These are phyloP conservation scores for Copsychus sechellarum DNA, from an alignment of 2,113 vertebrate genomes.

Conservation along the genomic window DNA sequence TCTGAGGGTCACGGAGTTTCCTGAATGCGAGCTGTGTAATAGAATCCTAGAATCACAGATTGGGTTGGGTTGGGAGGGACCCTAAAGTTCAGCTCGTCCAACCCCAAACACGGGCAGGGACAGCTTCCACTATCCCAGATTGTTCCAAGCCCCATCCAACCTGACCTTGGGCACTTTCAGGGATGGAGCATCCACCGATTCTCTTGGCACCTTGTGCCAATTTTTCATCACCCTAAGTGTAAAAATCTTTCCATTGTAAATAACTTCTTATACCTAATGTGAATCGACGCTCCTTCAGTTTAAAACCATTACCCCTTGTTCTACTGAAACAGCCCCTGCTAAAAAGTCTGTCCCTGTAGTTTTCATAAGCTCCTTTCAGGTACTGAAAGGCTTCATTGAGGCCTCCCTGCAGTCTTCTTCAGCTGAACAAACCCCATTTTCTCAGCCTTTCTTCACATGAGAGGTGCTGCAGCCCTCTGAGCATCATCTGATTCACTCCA, in stretches of 20 bases:
- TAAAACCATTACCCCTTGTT: background rate
- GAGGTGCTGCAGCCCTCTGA: background rate
- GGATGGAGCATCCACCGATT: background rate
- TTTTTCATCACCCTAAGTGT: background rate
- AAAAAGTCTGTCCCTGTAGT: background rate
- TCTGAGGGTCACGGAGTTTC: fast-evolving
- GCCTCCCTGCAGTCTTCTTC: background rate
- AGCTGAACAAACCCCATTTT: background rate
- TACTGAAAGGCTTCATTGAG: background rate
- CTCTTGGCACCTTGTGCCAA: background rate
- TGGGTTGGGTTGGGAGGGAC: background rate
- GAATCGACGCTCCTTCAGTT: fast-evolving
- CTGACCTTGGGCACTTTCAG: background rate
- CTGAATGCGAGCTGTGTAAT: fast-evolving
- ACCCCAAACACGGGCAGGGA: background rate
- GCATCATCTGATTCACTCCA: background rate
- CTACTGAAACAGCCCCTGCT: background rate
- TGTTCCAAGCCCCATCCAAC: fast-evolving
- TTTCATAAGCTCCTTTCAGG: background rate
- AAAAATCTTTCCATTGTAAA: background rate
- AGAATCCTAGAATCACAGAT: background rate
- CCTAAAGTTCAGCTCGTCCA: background rate
- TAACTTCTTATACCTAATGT: background rate
- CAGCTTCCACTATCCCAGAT: background rate
- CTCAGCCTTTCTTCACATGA: background rate